Base-by-base conservation (phyloP, 2,888 invertebrate species). In the Blomia tropicalis region DNA sequence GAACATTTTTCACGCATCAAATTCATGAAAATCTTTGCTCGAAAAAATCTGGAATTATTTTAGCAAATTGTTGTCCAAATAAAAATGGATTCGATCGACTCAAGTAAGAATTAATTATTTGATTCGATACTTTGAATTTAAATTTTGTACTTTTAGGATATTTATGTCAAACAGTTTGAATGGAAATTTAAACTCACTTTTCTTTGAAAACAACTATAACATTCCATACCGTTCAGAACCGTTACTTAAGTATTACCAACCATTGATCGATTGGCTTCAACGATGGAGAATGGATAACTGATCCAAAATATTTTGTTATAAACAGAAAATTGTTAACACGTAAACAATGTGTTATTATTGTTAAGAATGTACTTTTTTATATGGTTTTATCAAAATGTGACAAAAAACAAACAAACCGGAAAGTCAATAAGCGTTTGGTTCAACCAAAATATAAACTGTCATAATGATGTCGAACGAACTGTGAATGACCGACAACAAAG, bases 1-100 rank as follows among this genome's bases (percentile, higher is more conserved):
- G 65, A 19, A 59, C 60, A n/a, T 64, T 66, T 54, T 54, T 66
- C 4, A 59, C 63, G 27, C 65, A 66, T 60, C 64, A 66, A 11
- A 60, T 66, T 41, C 61, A 64, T 7, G 61, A 63, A 44, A 59
- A 58, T 11, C 59, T 65, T 14, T 66, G 66, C 23, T 25, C 22
- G 7, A 27, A 19, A 7, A n/a, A 47, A n/a, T 22, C 53, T 23
- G 51, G 32, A 14, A n/a, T 60, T n/a, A 44, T 23, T 1, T 22
- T 47, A 5, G 4, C 14, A 54, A 44, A 59, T 47, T 1, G 44
- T 27, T 59, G 43, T 59, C 22, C 22, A 51, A 54, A 59, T 14
- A n/a, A 14, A 11, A n/a, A 47, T 11, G 51, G 7, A 27, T 11
- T 47, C 7, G 51, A 47, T 14, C 7, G 51, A 47, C n/a, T 47